These are phyloP conservation scores for Silurus glanis DNA, from an alignment of 2,113 vertebrate genomes.

Conservation along the genomic window DNA sequence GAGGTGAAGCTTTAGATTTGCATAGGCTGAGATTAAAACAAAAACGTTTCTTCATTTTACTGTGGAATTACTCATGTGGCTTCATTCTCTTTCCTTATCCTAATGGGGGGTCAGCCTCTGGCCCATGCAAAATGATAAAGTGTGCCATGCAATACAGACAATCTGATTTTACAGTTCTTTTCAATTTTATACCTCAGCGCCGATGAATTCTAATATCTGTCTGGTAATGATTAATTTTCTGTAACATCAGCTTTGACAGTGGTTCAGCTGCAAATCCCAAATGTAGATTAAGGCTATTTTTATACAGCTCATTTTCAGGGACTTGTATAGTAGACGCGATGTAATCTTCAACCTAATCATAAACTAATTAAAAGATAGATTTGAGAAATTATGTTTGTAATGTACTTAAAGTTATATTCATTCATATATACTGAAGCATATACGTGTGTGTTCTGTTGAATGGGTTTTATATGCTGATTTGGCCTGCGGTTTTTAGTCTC, in stretches of 20 bases:
- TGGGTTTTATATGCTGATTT: too few species aligned
- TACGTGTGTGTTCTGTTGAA: too few species aligned
- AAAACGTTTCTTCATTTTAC: slow-evolving; percentile 25
- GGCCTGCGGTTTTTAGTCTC: too few species aligned
- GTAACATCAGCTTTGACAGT: neutral
- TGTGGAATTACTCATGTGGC: neutral
- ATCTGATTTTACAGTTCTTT: neutral
- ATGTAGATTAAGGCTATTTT: neutral
- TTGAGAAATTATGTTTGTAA: neutral
- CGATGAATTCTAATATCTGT: neutral
- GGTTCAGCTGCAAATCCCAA: neutral
- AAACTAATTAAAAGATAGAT: neutral
- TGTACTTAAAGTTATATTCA: too few species aligned
- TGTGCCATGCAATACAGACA: neutral
- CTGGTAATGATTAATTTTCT: neutral
- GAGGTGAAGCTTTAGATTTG: slow-evolving; percentile 81
- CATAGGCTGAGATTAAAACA: slow-evolving; percentile 63
- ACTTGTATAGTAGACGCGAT: neutral
- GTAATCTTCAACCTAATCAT: too few species aligned
- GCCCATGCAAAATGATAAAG: slow-evolving; percentile 9
- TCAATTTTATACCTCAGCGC: neutral
- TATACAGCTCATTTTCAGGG: neutral
- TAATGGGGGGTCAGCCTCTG: neutral
- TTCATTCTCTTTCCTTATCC: slow-evolving; percentile 4
- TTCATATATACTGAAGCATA: neutral